Percentiles rank a stretch among this genome's conserved stretches.
Conservation (phyloP, 2,797 vertebrate genomes). For the Anolis apletophallus region DNA sequence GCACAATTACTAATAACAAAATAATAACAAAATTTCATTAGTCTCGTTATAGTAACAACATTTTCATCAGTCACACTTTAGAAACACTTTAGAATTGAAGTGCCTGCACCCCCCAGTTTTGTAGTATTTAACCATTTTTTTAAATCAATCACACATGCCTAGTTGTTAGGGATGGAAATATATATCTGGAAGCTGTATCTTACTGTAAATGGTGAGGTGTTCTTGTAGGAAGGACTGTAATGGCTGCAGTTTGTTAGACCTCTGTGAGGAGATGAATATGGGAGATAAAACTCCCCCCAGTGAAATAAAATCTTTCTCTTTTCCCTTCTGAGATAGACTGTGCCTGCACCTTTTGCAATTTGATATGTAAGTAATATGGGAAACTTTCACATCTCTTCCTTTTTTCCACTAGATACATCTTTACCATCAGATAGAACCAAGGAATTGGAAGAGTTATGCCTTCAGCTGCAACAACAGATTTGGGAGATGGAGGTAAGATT, state of each 20-base stretch:
- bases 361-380: background rate
- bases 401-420: constrained; percentile 26
- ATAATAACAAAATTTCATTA: too few species aligned
- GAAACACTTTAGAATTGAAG: too few species aligned
- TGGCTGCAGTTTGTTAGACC: background rate
- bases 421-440: constrained; percentile 35
- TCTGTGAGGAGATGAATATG: background rate
- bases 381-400: background rate
- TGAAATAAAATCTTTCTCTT: background rate
- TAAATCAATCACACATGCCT: too few species aligned
- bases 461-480: constrained; percentile 84
- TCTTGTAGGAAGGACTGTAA: background rate
- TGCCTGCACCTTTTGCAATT: background rate
- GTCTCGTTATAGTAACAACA: too few species aligned
- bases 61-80: too few species aligned
- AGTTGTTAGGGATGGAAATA: background rate
- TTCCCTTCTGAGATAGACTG: background rate
- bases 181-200: background rate
- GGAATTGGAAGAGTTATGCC: constrained; percentile 79
- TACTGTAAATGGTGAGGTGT: background rate
- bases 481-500: constrained; percentile 91
- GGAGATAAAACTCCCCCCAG: background rate
- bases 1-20: too few species aligned
- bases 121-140: too few species aligned
- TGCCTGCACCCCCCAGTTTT: too few species aligned